Base-by-base conservation (phyloP, 2,797 vertebrate species). In the Clarias pachynema region DNA sequence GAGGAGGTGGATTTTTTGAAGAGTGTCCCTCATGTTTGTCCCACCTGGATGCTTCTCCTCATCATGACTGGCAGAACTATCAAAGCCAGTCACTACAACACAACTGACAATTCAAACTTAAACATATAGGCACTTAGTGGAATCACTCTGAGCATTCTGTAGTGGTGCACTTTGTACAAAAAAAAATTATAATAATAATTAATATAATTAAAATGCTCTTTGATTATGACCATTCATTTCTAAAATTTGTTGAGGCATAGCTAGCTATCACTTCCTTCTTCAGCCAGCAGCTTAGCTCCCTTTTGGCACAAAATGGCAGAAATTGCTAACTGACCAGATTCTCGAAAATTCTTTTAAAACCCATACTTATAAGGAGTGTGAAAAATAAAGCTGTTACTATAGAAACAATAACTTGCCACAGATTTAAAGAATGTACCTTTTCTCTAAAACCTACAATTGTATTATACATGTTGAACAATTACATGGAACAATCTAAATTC, bases 51-150 rank as follows among this genome's bases (percentile, higher is more conserved):
- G 4, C 29, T 59, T 77, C 4, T 34, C 26, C 53, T 24, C 14
- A 40, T 24, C 24, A n/a, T 37, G 18, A 59, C 2, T 73, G 40
- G n/a, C 8, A 18, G 24, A 26, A 53, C n/a, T 29, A n/a, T 53
- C 14, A 44, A 53, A 75, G 49, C 20, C 29, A 77, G 59, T 34
- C 74, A 59, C 22, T 79, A 24, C 60, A 62, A 79, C 75, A 62
- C 34, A n/a, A 57, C 49, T 4, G 15, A 31, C 73, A 20, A 22
- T 18, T 18, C 8, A 59, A 57, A 77, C 22, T 34, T 34, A 7
- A 60, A 14, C 20, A 59, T 34, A 62, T n/a, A 12, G 12, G 5
- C 12, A 6, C 5, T 34, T 37, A 22, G 0, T 40, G 22, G 4
- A 60, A 24, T 40, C 3, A 0, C 74, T 59, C 74, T 0, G 4